Conservation (phyloP, 2,888 invertebrate genomes). For the Norana najaformis region DNA sequence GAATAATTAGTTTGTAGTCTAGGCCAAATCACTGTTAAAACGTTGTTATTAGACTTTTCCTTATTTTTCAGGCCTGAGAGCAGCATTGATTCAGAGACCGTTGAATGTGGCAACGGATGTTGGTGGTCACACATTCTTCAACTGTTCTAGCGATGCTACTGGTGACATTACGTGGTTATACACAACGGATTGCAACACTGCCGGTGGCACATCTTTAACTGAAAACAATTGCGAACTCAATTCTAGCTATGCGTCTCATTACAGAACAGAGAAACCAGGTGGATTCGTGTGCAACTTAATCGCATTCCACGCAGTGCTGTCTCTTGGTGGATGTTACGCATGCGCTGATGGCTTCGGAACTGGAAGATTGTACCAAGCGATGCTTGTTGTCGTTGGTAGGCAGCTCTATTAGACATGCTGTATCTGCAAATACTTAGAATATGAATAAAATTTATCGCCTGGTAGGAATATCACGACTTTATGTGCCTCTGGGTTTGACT, state of each 20-base stretch:
- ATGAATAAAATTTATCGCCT: too few species aligned
- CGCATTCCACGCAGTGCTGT: not conserved
- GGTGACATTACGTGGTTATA: not conserved
- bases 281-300: conserved; percentile 14
- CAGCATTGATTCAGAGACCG: not conserved
- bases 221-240: not conserved
- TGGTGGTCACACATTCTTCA: not conserved
- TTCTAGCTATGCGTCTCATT: not conserved
- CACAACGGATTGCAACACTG: not conserved
- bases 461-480: too few species aligned
- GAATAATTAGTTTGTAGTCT: too few species aligned
- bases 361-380: not conserved
- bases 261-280: not conserved
- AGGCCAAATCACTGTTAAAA: too few species aligned
- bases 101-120: not conserved
- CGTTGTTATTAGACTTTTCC: too few species aligned
- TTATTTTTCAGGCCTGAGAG: not conserved
- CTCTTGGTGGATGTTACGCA: not conserved
- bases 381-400: not conserved
- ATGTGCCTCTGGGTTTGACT: too few species aligned
- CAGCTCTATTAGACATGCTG: too few species aligned
- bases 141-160: not conserved
- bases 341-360: not conserved
- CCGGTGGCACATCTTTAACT: not conserved
- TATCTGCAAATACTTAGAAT: too few species aligned